phyloP scores from a whole-genome alignment of 2,113 vertebrate genomes.

The Gasterosteus nipponicus region DNA sequence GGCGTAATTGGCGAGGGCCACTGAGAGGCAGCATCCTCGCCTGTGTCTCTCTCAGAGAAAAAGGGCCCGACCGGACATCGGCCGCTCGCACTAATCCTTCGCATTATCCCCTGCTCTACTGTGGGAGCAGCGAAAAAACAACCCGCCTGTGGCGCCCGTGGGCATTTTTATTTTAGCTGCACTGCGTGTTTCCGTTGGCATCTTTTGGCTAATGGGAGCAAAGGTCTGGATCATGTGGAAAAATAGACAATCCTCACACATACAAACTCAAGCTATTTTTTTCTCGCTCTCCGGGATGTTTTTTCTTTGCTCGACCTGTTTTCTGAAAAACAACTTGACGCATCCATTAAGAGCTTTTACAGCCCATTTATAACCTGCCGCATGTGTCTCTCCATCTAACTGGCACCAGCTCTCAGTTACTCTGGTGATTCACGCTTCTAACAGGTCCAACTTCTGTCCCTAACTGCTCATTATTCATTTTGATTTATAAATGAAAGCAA shows the following conservation, averaged over 20 bases:
- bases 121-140: constrained; percentile 69
- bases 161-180: background rate
- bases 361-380: background rate
- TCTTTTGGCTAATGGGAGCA: constrained; percentile 34
- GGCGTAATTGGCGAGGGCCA: constrained; percentile 76
- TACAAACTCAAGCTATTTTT: constrained; percentile 22
- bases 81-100: constrained; percentile 76
- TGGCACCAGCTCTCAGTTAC: background rate
- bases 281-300: constrained; percentile 30
- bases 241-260: constrained; percentile 29
- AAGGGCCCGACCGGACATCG: constrained; percentile 60
- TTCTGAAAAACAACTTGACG: constrained; percentile 24
- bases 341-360: constrained; percentile 31
- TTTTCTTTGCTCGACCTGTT: constrained; percentile 48
- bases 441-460: constrained; percentile 43
- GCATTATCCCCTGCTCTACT: constrained; percentile 72
- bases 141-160: constrained; percentile 21
- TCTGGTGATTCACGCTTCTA: constrained; percentile 37
- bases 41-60: constrained; percentile 57
- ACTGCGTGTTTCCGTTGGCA: constrained; percentile 24
- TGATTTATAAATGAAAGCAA: constrained; percentile 60
- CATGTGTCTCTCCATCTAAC: background rate
- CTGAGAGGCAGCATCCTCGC: constrained; percentile 75
- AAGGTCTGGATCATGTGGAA: constrained; percentile 19
- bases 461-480: constrained; percentile 66